A percentile compares a stretch with the other conserved stretches of the same genome.
Evolutionary conservation across 2,888 invertebrate genomes (phyloP).

Genomic region (Myopa testacea): DNA sequence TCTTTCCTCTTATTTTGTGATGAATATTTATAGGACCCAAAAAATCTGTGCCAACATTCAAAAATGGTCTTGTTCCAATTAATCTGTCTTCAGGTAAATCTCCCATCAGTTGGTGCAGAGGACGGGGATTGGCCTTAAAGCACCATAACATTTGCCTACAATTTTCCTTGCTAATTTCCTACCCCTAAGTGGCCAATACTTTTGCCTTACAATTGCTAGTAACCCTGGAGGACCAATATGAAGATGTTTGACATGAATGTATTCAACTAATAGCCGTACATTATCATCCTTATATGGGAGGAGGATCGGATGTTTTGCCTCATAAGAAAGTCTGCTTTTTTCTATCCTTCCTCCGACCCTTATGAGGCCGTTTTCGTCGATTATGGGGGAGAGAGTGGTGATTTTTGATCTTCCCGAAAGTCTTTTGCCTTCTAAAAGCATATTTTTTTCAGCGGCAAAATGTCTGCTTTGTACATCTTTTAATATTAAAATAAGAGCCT

Average conservation of each 20-base stretch:
- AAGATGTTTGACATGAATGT: slow-evolving; percentile 18
- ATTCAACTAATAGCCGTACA: slow-evolving; percentile 22
- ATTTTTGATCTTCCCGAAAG: neutral
- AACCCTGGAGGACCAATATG: slow-evolving; percentile 33
- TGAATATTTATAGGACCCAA: slow-evolving; percentile 13
- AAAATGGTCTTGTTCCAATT: neutral
- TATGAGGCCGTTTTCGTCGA: neutral
- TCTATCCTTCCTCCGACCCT: neutral
- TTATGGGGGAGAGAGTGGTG: neutral
- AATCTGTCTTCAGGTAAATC: neutral
- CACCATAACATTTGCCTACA: slow-evolving; percentile 32
- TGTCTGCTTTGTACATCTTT: too few species aligned
- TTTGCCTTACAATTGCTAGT: slow-evolving; percentile 34
- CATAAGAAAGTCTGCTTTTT: neutral
- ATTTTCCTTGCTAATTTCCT: slow-evolving; percentile 23
- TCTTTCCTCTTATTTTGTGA: slow-evolving; percentile 1
- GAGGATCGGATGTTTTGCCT: slow-evolving; percentile 26
- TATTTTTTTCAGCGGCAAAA: too few species aligned
- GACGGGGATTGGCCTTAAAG: slow-evolving; percentile 35
- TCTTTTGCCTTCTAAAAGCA: too few species aligned
- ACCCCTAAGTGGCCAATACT: slow-evolving; percentile 37
- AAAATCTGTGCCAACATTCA: neutral
- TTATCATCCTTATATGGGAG: slow-evolving; percentile 22
- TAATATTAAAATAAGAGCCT: too few species aligned
- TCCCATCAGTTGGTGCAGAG: slow-evolving; percentile 5